A percentile compares a stretch with the other conserved stretches of the same genome.
Evolutionary conservation across 2,113 vertebrate species (phyloP).

Genomic region (Rhagologus leucostigma): DNA sequence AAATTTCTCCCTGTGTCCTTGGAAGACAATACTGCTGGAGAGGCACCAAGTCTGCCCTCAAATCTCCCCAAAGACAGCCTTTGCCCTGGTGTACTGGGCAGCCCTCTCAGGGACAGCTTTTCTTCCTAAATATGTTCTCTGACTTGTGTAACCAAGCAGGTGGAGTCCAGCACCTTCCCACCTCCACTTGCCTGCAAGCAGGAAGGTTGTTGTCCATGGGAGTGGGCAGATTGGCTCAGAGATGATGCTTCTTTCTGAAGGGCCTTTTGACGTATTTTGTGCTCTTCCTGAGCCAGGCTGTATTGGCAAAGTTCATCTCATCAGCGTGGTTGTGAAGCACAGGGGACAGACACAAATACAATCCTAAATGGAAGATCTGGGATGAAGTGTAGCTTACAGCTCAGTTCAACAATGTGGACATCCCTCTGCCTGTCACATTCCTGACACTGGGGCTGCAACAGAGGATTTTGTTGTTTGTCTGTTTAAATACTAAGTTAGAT

Average conservation of each 20-base stretch:
- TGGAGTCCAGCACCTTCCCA: not conserved
- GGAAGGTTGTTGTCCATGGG: not conserved
- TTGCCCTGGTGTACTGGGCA: not conserved
- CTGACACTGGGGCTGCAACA: not conserved
- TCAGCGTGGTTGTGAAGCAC: rapidly evolving
- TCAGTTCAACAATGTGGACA: not conserved
- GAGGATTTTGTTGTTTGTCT: not conserved
- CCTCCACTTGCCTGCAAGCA: not conserved
- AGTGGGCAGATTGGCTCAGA: not conserved
- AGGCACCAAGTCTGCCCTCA: not conserved
- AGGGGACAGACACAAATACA: not conserved
- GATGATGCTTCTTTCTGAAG: not conserved
- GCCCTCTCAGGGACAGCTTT: not conserved
- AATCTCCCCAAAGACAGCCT: not conserved
- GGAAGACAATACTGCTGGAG: not conserved
- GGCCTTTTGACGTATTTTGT: not conserved
- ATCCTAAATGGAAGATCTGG: not conserved
- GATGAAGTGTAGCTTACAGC: not conserved
- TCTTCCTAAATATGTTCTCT: not conserved
- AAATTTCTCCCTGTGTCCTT: not conserved
- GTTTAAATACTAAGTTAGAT: not conserved
- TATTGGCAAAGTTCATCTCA: not conserved
- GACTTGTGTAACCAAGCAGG: not conserved
- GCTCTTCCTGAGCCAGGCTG: not conserved
- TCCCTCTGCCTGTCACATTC: not conserved